These are phyloP conservation scores for Drosophila sturtevanti DNA, from an alignment of 1,140 invertebrate genomes.

Conservation along the genomic window DNA sequence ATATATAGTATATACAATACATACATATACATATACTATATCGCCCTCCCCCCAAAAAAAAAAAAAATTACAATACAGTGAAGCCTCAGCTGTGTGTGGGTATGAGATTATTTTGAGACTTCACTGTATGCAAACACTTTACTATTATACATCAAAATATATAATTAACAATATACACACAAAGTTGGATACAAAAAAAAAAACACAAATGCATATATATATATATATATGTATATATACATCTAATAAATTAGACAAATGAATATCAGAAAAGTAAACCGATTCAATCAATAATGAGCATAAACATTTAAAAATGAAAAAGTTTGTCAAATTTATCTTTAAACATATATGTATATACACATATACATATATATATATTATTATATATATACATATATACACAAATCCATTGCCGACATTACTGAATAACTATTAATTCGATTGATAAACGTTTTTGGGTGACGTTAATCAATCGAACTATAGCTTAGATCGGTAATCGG, in stretches of 20 bases:
- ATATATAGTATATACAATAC: constrained; percentile 24
- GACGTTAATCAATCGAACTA: constrained; percentile 45
- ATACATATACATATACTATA: constrained; percentile 13
- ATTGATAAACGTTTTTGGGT: constrained; percentile 56
- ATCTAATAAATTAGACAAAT: constrained; percentile 19
- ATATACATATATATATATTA: constrained; percentile 31
- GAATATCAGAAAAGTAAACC: neutral
- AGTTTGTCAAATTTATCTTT: constrained; percentile 23
- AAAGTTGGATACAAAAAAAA: too few relatives aligned
- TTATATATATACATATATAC: constrained; percentile 46
- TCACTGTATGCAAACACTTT: neutral
- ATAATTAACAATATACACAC: constrained; percentile 31
- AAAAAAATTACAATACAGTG: constrained; percentile 1
- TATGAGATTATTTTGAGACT: neutral
- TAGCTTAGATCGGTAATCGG: constrained; percentile 35
- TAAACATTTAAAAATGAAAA: too few relatives aligned
- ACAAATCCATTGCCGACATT: neutral
- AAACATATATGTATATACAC: constrained; percentile 32
- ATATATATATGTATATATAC: constrained; percentile 37
- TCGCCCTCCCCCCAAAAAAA: neutral
- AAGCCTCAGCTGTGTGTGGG: neutral
- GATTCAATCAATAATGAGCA: too few relatives aligned
- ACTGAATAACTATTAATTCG: constrained; percentile 39
- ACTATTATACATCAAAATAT: constrained; percentile 24
- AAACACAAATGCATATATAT: constrained; percentile 22